phyloP scores from a whole-genome alignment of 2,113 vertebrate genomes.

The Acinonyx jubatus region DNA sequence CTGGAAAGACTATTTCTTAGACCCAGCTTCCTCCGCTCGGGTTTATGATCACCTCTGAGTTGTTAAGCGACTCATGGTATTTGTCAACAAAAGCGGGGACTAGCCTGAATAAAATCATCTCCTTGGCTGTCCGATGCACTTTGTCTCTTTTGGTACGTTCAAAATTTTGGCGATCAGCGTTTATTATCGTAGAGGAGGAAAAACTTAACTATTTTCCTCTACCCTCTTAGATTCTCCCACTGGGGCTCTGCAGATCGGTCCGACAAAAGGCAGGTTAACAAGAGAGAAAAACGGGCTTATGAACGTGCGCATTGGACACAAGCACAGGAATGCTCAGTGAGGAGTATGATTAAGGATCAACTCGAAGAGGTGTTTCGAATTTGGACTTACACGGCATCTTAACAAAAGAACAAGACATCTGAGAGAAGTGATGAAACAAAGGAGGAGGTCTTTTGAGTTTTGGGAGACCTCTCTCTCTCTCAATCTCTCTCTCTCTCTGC shows the following conservation, averaged over 20 bases:
- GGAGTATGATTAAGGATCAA: not conserved
- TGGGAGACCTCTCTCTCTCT: no score
- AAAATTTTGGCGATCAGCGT: not conserved
- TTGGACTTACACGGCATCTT: not conserved
- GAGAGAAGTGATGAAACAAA: not conserved
- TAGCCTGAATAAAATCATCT: conserved; percentile 1
- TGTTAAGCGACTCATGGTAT: not conserved
- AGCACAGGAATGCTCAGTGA: not conserved
- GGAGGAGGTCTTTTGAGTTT: conserved; percentile 3
- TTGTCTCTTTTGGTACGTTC: not conserved
- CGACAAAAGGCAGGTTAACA: not conserved
- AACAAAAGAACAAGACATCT: not conserved
- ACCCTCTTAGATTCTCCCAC: not conserved
- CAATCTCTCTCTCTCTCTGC: no score
- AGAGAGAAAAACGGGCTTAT: not conserved
- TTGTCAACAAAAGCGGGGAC: not conserved
- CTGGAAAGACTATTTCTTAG: conserved; percentile 2
- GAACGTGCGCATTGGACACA: not conserved
- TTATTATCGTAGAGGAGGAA: not conserved
- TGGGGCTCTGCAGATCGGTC: not conserved
- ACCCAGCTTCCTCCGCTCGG: not conserved
- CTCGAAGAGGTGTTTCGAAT: not conserved
- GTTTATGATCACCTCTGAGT: conserved; percentile 3
- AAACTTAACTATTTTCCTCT: not conserved
- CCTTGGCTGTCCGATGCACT: not conserved